Percentiles rank a stretch among this genome's conserved stretches.
phyloP scores from a whole-genome alignment of 2,113 vertebrate species.

The Festucalex cinctus region DNA sequence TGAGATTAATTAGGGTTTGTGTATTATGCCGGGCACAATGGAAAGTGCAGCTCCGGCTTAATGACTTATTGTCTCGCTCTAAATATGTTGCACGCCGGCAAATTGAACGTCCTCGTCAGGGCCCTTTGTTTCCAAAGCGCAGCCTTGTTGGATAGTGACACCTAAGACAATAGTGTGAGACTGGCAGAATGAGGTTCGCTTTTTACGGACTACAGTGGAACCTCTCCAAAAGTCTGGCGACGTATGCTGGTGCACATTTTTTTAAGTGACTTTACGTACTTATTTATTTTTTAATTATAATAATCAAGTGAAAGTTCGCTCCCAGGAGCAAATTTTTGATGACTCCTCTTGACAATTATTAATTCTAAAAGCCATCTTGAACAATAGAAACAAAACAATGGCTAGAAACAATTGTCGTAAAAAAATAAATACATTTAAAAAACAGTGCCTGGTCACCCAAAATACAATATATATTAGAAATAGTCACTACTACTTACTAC shows the following conservation, averaged over 20 bases:
- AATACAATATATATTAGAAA: too few relatives aligned
- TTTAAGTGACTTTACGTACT: too few relatives aligned
- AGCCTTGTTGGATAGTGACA: not conserved
- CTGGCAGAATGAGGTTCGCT: not conserved
- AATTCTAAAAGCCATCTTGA: too few relatives aligned
- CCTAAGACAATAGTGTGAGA: not conserved
- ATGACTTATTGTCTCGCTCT: conserved; percentile 6
- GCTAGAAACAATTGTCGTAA: too few relatives aligned
- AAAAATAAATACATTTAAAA: too few relatives aligned
- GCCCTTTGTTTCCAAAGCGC: not conserved
- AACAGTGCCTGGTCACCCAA: too few relatives aligned
- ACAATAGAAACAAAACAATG: too few relatives aligned
- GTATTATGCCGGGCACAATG: conserved; percentile 3
- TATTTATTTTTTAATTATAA: too few relatives aligned
- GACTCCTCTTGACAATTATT: too few relatives aligned
- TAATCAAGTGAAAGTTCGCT: not conserved
- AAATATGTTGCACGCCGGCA: not conserved
- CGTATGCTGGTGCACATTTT: not conserved
- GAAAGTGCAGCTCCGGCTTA: not conserved
- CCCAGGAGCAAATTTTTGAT: too few relatives aligned
- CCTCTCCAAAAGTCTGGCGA: not conserved
- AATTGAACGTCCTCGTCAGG: not conserved
- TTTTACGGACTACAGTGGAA: not conserved
- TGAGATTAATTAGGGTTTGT: conserved; percentile 3
- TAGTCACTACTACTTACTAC: too few relatives aligned